Percentiles rank a stretch among this genome's conserved stretches.
phyloP scores from a whole-genome alignment of 2,888 invertebrate genomes.

The Polyploca ridens region DNA sequence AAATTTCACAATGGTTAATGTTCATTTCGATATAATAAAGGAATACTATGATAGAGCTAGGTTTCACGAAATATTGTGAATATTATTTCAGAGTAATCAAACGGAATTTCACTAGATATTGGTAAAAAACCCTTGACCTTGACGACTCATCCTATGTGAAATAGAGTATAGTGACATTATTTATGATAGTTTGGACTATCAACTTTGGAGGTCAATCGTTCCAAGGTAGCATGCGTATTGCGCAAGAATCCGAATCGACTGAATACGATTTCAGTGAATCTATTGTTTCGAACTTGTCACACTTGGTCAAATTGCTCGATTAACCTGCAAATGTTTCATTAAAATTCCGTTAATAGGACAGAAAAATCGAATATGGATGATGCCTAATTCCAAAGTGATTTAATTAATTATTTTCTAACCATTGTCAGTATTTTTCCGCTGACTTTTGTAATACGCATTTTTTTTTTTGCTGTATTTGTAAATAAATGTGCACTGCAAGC shows the following conservation, averaged over 20 bases:
- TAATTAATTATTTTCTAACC: background rate
- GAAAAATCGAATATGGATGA: slow-evolving; percentile 6
- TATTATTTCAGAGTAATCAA: too few species aligned
- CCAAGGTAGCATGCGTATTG: slow-evolving; percentile 27
- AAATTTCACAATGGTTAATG: too few species aligned
- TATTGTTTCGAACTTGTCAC: slow-evolving; percentile 15
- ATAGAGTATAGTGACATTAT: slow-evolving; percentile 26
- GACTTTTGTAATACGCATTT: background rate
- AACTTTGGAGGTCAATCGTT: slow-evolving; percentile 25
- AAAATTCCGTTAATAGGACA: slow-evolving; percentile 5
- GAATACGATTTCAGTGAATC: slow-evolving; percentile 14
- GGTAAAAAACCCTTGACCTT: too few species aligned
- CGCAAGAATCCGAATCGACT: slow-evolving; percentile 18
- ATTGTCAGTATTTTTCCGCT: background rate
- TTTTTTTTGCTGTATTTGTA: too few species aligned
- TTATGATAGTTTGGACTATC: slow-evolving; percentile 23
- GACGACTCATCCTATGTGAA: too few species aligned
- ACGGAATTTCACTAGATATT: too few species aligned
- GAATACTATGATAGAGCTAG: too few species aligned
- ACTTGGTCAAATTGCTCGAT: slow-evolving; percentile 14
- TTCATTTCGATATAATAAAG: too few species aligned
- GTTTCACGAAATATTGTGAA: too few species aligned
- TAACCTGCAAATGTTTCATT: slow-evolving; percentile 17
- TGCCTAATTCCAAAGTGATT: background rate
- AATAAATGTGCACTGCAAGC: too few species aligned